Evolutionary conservation across 2,797 vertebrate species (phyloP).

Genomic region (Mormyrus hasselquistii): DNA sequence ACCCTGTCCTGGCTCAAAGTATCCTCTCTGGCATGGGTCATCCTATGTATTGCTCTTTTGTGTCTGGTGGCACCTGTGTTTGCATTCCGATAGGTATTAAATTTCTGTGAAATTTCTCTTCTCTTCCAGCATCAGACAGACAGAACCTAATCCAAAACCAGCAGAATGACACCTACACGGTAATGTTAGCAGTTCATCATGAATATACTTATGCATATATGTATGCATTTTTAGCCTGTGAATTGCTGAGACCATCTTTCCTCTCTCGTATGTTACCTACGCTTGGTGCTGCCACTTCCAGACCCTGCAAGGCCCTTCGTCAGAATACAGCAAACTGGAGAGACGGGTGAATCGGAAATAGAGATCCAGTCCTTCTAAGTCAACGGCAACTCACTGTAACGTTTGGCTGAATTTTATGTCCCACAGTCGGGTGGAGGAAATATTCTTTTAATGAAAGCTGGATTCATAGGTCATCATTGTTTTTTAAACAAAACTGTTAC

Average conservation of each 20-base stretch:
- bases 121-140: constrained; percentile 31
- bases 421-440: neutral
- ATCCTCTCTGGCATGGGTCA: neutral
- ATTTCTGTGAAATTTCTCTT: neutral
- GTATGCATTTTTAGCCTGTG: neutral
- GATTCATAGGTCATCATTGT: neutral
- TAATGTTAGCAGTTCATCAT: constrained; percentile 8
- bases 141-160: constrained; percentile 22
- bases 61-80: neutral
- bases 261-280: neutral
- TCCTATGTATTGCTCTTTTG: neutral
- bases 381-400: neutral
- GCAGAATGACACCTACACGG: constrained; percentile 34
- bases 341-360: neutral
- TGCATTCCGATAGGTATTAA: neutral
- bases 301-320: neutral
- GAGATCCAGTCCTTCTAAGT: neutral
- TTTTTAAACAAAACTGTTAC: neutral
- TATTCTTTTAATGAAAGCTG: neutral
- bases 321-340: constrained; percentile 19
- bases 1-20: neutral
- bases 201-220: neutral
- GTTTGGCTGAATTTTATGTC: neutral
- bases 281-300: neutral
- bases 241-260: neutral